Evolutionary conservation across 2,113 vertebrate genomes (phyloP), one percentile per base, ranked within the genome.

Genomic region (Cyprinodon brontotheroides): DNA sequence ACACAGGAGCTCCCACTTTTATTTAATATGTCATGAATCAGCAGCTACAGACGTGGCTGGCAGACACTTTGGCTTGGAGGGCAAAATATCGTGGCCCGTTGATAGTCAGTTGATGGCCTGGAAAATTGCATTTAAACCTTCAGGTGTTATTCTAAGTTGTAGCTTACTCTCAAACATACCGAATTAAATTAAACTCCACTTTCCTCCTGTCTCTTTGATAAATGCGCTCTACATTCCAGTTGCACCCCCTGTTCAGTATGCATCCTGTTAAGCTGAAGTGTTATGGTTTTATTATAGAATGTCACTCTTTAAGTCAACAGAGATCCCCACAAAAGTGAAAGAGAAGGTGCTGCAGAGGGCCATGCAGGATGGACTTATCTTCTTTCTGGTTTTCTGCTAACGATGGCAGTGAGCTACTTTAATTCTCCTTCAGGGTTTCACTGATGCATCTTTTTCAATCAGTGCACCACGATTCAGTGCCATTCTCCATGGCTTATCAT

Each of bases 71-170:
- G 70, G 79, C 84, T 84, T 43, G 73, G 77, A 90, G 88, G 83
- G 87, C 80, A 72, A 84, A 88, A 79, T 50, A 89, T 81, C 82
- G 79, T 74, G 82, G 80, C 68, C 63, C 86, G 84, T 91, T 92
- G 91, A 94, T 94, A 89, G 89, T 93, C 92, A 89, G 78, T 90
- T 88, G 87, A 91, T 91, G 92, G 91, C 79, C 92, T 93, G 93
- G 92, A 94, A 94, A 94, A 94, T 95, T 93, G 87, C 89, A 85
- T 92, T 94, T 92, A 92, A 92, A 91, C 87, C 91, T 93, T 80
- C 87, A 91, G 92, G 91, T 94, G 91, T 88, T 92, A 89, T 91
- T 93, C 90, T 71, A 79, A 80, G 47, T 87, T 83, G 79, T 87
- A 83, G 91, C 89, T 86, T 86, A 80, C 71, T 87, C 72, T 91